phyloP scores from a whole-genome alignment of 2,113 vertebrate species.

The Stigmatopora nigra region DNA sequence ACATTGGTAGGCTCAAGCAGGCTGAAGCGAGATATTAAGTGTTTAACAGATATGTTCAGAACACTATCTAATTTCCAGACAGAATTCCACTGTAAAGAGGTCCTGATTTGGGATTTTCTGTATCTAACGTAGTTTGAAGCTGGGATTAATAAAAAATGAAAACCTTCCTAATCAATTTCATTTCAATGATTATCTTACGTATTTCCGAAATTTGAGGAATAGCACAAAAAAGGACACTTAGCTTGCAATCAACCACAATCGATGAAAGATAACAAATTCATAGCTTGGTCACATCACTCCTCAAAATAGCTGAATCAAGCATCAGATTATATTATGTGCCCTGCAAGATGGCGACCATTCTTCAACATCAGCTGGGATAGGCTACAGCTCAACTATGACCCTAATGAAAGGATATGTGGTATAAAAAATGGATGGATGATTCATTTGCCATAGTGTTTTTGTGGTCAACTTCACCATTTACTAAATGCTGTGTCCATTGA shows the following conservation, averaged over 20 bases:
- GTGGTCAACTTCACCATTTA: not conserved
- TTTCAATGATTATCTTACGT: not conserved
- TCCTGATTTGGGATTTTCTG: not conserved
- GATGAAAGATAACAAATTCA: too few relatives aligned
- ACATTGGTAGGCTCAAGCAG: conserved; percentile 22
- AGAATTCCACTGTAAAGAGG: not conserved
- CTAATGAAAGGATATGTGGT: not conserved
- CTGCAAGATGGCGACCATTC: not conserved
- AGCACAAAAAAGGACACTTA: not conserved
- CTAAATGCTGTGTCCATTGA: not conserved
- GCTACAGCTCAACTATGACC: not conserved
- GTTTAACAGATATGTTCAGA: not conserved
- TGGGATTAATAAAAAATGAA: not conserved
- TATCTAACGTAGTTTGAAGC: not conserved
- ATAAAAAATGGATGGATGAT: not conserved
- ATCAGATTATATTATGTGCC: not conserved
- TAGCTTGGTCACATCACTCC: too few relatives aligned
- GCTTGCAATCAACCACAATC: not conserved
- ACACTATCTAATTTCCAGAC: conserved; percentile 6
- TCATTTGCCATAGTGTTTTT: not conserved
- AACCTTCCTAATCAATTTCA: not conserved
- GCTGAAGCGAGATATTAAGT: not conserved
- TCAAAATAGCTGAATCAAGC: too few relatives aligned
- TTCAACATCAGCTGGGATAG: not conserved
- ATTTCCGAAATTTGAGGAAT: not conserved